Evolutionary conservation across 2,888 invertebrate species (phyloP).

Genomic region (Cosmorhoe ocellata): DNA sequence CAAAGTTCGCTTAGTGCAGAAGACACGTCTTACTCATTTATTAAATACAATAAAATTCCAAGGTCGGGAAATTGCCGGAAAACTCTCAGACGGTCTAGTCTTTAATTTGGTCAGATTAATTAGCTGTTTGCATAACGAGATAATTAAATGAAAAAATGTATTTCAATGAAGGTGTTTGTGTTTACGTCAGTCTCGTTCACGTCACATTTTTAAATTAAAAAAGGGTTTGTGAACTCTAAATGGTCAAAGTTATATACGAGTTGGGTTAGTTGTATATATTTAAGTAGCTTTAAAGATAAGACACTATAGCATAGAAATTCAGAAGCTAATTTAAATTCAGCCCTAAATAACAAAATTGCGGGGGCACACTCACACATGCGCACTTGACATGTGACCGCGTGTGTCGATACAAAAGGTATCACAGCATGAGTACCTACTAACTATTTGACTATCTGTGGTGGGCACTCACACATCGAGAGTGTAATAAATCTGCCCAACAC

Average conservation of each 20-base stretch:
- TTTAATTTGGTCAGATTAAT: slow-evolving; percentile 26
- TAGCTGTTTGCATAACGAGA: slow-evolving; percentile 28
- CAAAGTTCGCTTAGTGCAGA: slow-evolving; percentile 76
- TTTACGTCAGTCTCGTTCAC: too few species aligned
- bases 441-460: slow-evolving; percentile 45
- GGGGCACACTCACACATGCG: slow-evolving; percentile 68
- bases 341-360: slow-evolving; percentile 73
- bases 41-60: slow-evolving; percentile 40
- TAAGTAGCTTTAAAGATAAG: too few species aligned
- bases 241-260: too few species aligned
- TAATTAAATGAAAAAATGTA: slow-evolving; percentile 32
- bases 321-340: slow-evolving; percentile 60
- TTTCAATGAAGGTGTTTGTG: slow-evolving; percentile 37
- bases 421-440: slow-evolving; percentile 35
- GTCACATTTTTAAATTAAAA: too few species aligned
- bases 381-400: slow-evolving; percentile 74
- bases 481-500: slow-evolving; percentile 74
- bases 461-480: slow-evolving; percentile 48
- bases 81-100: slow-evolving; percentile 33
- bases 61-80: slow-evolving; percentile 48
- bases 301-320: slow-evolving; percentile 47
- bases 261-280: too few species aligned
- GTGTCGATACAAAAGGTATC: slow-evolving; percentile 61
- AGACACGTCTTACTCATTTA: slow-evolving; percentile 54
- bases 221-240: too few species aligned